These are phyloP conservation scores for Ammodytes dubius DNA, from an alignment of 2,113 vertebrate genomes.

Conservation along the genomic window DNA sequence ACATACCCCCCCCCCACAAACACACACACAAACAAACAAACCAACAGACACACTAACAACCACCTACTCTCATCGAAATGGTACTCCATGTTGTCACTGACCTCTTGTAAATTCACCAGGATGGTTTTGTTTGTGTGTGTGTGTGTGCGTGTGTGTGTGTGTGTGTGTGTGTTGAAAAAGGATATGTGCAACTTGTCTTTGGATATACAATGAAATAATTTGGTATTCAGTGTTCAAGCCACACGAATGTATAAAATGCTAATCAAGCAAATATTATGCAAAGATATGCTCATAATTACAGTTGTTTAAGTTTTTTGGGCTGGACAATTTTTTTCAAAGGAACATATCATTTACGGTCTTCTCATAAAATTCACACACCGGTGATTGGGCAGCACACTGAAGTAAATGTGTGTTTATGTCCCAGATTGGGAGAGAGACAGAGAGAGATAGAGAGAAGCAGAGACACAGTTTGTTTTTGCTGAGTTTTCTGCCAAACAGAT, in stretches of 20 bases:
- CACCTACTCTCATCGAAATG: constrained; percentile 58
- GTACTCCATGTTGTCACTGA: constrained; percentile 49
- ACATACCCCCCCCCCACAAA: neutral
- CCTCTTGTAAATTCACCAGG: constrained; percentile 44
- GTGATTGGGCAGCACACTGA: constrained; percentile 4
- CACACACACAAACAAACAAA: constrained; percentile 5
- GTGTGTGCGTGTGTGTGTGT: neutral
- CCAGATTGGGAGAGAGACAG: neutral
- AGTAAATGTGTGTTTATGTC: constrained; percentile 22
- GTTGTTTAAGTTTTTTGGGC: constrained; percentile 18
- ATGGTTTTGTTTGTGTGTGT: constrained; percentile 24
- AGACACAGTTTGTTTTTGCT: neutral
- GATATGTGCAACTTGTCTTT: neutral
- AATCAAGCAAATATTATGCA: constrained; percentile 37
- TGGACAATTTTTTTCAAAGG: constrained; percentile 26
- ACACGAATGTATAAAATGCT: constrained; percentile 33
- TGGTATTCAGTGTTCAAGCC: constrained; percentile 12
- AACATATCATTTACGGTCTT: constrained; percentile 27
- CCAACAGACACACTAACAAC: constrained; percentile 20
- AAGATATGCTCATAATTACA: constrained; percentile 51
- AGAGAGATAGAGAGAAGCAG: neutral
- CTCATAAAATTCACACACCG: constrained; percentile 3
- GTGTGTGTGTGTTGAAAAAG: neutral
- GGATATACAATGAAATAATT: constrained; percentile 24
- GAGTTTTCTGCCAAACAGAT: constrained; percentile 74